Conservation (phyloP, 2,888 invertebrate genomes). For the Idaea biselata region DNA sequence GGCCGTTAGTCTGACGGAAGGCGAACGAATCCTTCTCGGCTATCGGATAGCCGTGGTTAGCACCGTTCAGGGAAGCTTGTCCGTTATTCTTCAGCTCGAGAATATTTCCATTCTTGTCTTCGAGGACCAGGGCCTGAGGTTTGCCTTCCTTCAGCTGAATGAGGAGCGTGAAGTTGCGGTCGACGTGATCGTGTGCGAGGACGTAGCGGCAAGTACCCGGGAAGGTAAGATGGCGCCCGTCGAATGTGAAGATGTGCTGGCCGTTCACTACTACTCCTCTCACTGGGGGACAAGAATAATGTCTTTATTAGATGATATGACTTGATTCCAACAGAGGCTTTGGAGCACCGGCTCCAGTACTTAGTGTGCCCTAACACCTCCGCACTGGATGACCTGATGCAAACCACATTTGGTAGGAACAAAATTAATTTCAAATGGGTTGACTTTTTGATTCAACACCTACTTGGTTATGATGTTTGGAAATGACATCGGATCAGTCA, state of each 20-base stretch:
- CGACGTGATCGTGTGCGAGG: slow-evolving; percentile 89
- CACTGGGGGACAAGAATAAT: slow-evolving; percentile 57
- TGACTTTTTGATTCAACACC: too few relatives aligned
- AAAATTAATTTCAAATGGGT: too few relatives aligned
- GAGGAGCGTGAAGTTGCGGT: slow-evolving; percentile 92
- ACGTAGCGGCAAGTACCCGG: slow-evolving; percentile 92
- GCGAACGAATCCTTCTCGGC: slow-evolving; percentile 81
- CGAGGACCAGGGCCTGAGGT: slow-evolving; percentile 84
- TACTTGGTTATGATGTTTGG: too few relatives aligned
- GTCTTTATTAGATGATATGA: not conserved
- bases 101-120: slow-evolving; percentile 84
- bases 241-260: slow-evolving; percentile 93
- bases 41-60: slow-evolving; percentile 85
- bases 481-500: too few relatives aligned
- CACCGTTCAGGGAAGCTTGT: slow-evolving; percentile 84
- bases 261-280: slow-evolving; percentile 88
- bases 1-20: slow-evolving; percentile 78
- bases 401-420: too few relatives aligned
- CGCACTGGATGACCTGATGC: not conserved
- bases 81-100: slow-evolving; percentile 84
- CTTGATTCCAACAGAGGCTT: not conserved
- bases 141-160: slow-evolving; percentile 86
- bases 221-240: slow-evolving; percentile 89
- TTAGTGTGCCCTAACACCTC: too few relatives aligned
- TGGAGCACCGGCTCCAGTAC: too few relatives aligned